Evolutionary conservation across 2,888 invertebrate species (phyloP).

Genomic region (Electrophaes corylata): DNA sequence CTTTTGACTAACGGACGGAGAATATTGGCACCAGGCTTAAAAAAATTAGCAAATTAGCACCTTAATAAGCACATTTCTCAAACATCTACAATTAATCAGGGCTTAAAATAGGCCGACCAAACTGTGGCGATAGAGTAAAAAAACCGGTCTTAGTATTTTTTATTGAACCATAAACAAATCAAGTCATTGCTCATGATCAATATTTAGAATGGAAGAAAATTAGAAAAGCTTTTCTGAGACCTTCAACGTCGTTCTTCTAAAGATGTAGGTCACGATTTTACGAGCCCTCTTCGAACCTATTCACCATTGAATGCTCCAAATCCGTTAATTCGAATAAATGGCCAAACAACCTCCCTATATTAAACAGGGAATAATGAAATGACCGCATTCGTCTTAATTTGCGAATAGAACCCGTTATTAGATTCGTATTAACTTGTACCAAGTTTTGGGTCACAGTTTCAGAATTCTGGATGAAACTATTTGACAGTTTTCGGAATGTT

Average conservation of each 20-base stretch:
- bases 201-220: background rate
- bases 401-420: conserved; percentile 59
- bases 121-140: background rate
- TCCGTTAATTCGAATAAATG: conserved; percentile 74
- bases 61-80: no score
- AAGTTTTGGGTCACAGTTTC: conserved; percentile 36
- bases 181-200: background rate
- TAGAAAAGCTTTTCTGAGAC: background rate
- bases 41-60: no score
- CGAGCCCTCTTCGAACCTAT: background rate
- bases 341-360: conserved; percentile 69
- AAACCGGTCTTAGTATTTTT: background rate
- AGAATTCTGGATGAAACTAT: conserved; percentile 32
- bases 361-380: conserved; percentile 77
- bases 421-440: conserved; percentile 56
- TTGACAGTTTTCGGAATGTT: conserved; percentile 37
- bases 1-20: no score
- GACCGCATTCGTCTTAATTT: conserved; percentile 79
- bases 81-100: no score
- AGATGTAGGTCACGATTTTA: conserved; percentile 7
- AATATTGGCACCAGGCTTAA: no score
- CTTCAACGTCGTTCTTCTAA: background rate
- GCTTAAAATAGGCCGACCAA: no score
- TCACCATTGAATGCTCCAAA: conserved; percentile 50
- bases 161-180: background rate